Conservation (phyloP, 2,888 invertebrate species). For the Orthosia gracilis region DNA sequence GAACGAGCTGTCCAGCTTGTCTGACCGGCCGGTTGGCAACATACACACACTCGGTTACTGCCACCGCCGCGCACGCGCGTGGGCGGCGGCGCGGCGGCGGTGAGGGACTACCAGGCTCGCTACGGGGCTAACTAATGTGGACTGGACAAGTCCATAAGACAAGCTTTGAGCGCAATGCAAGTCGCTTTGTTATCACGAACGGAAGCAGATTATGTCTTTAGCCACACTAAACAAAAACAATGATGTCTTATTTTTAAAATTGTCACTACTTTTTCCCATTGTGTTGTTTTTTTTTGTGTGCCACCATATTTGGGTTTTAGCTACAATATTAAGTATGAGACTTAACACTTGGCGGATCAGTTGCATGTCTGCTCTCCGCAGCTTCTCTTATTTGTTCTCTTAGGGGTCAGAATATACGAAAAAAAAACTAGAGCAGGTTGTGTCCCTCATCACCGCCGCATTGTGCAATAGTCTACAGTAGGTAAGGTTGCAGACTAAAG, state of each 20-base stretch:
- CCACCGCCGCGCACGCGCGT: slow-evolving; percentile 66
- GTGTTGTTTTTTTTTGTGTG: neutral
- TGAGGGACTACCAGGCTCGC: slow-evolving; percentile 35
- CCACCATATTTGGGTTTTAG: neutral
- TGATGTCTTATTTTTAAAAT: no score
- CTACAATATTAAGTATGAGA: neutral
- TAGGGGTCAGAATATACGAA: slow-evolving; percentile 9
- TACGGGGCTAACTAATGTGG: slow-evolving; percentile 21
- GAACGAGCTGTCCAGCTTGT: slow-evolving; percentile 99
- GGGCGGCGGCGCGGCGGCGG: slow-evolving; percentile 33
- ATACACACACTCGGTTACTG: slow-evolving; percentile 81
- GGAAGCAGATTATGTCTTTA: neutral
- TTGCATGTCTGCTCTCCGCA: slow-evolving; percentile 8
- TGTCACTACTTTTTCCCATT: neutral
- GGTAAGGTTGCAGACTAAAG: slow-evolving; percentile 79
- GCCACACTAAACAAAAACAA: neutral
- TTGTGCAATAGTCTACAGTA: slow-evolving; percentile 73
- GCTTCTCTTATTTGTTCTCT: slow-evolving; percentile 7
- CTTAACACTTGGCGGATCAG: neutral
- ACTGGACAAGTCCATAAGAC: slow-evolving; percentile 1
- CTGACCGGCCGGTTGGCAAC: slow-evolving; percentile 94
- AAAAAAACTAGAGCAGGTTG: slow-evolving; percentile 24
- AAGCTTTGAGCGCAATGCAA: slow-evolving; percentile 15
- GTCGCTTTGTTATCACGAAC: neutral
- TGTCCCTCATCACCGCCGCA: slow-evolving; percentile 47